phyloP scores from a whole-genome alignment of 2,797 vertebrate species.

The Gambelia wislizenii region DNA sequence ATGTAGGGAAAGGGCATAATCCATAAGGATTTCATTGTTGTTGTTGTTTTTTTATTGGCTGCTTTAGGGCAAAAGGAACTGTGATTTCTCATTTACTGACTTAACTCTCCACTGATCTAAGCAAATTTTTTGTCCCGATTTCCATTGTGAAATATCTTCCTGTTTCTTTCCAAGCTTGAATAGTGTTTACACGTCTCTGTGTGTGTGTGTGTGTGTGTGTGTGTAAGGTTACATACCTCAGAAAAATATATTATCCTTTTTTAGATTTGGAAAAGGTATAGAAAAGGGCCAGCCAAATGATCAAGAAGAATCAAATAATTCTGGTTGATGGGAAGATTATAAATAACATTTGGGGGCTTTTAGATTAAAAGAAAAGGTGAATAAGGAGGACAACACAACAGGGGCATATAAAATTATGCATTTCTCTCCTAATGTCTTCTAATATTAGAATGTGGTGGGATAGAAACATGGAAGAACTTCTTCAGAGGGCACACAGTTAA shows the following conservation, averaged over 20 bases:
- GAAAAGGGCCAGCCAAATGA: background rate
- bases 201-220: background rate
- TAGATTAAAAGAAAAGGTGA: background rate
- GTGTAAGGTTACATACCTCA: background rate
- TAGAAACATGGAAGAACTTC: background rate
- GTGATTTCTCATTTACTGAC: constrained; percentile 63
- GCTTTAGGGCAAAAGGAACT: constrained; percentile 71
- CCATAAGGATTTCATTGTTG: constrained; percentile 73
- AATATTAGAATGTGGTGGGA: background rate
- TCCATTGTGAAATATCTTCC: constrained; percentile 25
- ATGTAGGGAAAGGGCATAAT: constrained; percentile 73
- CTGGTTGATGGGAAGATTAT: background rate
- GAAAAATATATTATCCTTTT: background rate
- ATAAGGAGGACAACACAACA: background rate
- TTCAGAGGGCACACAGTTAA: background rate
- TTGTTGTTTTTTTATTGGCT: constrained; percentile 63
- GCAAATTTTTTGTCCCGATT: constrained; percentile 42
- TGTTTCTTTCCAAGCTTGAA: constrained; percentile 16
- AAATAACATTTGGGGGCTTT: background rate
- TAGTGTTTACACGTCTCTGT: constrained; percentile 4
- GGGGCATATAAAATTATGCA: background rate
- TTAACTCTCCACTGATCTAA: constrained; percentile 57
- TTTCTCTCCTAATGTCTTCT: background rate
- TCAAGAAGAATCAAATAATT: background rate
- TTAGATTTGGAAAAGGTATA: background rate